These are phyloP conservation scores for Amphipoea lucens DNA, from an alignment of 2,888 invertebrate genomes.

Conservation along the genomic window DNA sequence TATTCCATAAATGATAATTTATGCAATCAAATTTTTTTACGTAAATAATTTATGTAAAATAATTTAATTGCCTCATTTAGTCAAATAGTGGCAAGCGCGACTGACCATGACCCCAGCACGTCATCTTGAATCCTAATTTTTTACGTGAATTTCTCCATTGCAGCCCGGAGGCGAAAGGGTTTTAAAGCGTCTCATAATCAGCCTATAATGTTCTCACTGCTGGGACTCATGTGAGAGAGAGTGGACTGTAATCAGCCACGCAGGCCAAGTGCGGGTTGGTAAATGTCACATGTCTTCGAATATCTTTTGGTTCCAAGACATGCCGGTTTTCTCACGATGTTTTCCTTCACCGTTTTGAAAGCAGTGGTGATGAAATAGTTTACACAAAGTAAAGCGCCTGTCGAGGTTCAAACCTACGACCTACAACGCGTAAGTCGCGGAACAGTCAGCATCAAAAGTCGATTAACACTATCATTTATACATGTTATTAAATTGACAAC, in stretches of 20 bases:
- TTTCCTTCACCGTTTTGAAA: background rate
- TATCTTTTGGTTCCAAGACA: too few species aligned
- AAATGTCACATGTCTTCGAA: background rate
- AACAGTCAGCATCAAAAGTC: too few species aligned
- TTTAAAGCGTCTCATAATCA: background rate
- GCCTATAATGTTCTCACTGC: background rate
- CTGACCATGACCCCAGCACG: background rate
- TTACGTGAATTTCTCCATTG: background rate
- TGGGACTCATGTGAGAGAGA: background rate
- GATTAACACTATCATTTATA: too few species aligned
- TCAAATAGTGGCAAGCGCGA: background rate
- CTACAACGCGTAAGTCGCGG: too few species aligned
- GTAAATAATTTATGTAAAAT: background rate
- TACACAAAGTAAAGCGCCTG: too few species aligned
- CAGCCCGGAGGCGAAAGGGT: background rate
- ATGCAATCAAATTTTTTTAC: too few species aligned
- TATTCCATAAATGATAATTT: background rate
- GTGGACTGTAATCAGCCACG: background rate
- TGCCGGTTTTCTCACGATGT: background rate
- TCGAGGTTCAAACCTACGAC: too few species aligned
- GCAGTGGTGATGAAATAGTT: too few species aligned
- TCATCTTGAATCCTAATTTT: background rate
- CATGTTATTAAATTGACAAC: too few species aligned
- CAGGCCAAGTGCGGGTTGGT: background rate
- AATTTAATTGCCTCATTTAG: background rate